Base-by-base conservation (phyloP, 1,140 invertebrate species). In the Bemisia tabaci region DNA sequence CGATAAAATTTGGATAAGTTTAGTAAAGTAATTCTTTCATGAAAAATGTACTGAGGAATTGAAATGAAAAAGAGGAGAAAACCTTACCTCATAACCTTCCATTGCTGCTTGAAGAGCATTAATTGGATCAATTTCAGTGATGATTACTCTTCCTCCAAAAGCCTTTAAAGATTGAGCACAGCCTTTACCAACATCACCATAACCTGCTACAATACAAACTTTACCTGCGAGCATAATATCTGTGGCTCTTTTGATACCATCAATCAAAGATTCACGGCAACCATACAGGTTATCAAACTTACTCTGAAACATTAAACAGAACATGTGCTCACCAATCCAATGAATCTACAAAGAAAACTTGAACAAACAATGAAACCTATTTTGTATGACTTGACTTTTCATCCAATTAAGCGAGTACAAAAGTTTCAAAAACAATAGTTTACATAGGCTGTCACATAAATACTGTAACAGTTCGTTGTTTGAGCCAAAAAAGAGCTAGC, bases 221-320 rank as follows among this genome's bases (percentile, higher is more conserved):
- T 99, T 99, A 22, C 97, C 97, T 69, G 97, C 97, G 69, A 99
- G 85, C 96, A 98, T 98, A 5, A 99, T 88, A 76, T 99, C 95
- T 26, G 96, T 98, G 59, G 97, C 97, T 71, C 97, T 84, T 79
- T 99, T 99, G 71, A 99, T 97, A 66, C 97, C 97, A 83, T 99
- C 97, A 69, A 96, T 90, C 11, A 99, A 80, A 1, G 95, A 98
- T 78, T 99, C 97, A 65, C 68, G 65, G 11, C 68, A 69, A 68
- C 97, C 97, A 79, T 99, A 99, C 26, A 99, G 79, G 77, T 99
- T 99, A 78, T 99, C 97, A 81, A 99, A 99, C 82, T 99, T 99
- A 79, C 95, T 98, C 90, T 92, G 69, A 33, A 77, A 79, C 69
- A 70, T 66, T 68, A 62, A 65, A 69, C 59, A 64, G 39, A 62